Evolutionary conservation across 1,140 invertebrate genomes (phyloP), one percentile per base, ranked within the genome.

Genomic region (Zaprionus vittiger): DNA sequence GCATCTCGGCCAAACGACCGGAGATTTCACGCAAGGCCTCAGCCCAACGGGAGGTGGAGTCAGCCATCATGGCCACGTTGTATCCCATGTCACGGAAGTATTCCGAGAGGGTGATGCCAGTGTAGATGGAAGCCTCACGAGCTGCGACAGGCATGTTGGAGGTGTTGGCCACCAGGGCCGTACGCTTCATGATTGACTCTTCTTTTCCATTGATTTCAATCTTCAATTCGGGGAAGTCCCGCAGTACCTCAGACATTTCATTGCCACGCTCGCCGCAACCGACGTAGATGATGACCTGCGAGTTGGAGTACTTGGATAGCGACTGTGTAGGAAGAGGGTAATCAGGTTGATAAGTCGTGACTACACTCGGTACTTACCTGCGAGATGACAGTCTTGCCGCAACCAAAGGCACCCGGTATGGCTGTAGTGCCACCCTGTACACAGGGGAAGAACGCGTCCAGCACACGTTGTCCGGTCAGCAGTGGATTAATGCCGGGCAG

Each of bases 71-170:
- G 65, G 99, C 98, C 31, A 99, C 99, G 93, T 99, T 99, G 95
- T 99, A 99, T 93, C 99, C 99, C 99, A 99, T 99, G 93, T 99
- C 98, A 93, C 97, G 95, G 95, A 99, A 99, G 93, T 99, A 99
- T 94, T 99, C 99, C 22, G 98, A 99, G 2, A 99, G 93, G 0
- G 99, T 99, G 93, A 99, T 99, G 54, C 91, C 91, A 7, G 99
- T 99, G 93, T 99, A 99, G 93, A 99, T 99, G 84, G 99, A 99
- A 82, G 99, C 99, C 94, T 99, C 99, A 94, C 99, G 96, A 94
- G 99, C 99, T 94, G 99, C 99, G 65, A 99, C 99, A 93, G 99
- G 99, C 99, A 99, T 99, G 96, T 99, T 99, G 60, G 99, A 99
- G 41, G 99, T 99, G 94, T 99, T 99, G 81, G 99, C 99, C 24